Conservation (phyloP, 2,888 invertebrate genomes). For the Drosophila affinis region DNA sequence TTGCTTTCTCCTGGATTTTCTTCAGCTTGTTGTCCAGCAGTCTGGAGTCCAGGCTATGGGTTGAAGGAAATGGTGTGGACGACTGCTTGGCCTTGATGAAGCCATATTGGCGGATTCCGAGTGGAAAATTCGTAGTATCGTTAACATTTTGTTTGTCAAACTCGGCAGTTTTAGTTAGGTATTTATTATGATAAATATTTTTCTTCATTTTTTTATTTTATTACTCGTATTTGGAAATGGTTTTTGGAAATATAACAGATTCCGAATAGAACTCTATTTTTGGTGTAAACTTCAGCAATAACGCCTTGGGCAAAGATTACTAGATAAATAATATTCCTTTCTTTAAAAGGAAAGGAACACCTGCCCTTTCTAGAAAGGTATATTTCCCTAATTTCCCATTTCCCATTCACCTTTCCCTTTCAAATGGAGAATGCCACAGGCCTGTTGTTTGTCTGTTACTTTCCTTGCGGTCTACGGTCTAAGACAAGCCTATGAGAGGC, state of each 20-base stretch:
- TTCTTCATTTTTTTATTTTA: background rate
- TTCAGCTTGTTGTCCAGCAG: conserved; percentile 22
- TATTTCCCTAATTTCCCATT: background rate
- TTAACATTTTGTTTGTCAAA: conserved; percentile 15
- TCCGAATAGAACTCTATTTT: background rate
- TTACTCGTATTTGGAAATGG: background rate
- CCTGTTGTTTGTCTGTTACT: too few relatives aligned
- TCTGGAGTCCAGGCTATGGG: conserved; percentile 7
- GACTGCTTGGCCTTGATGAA: conserved; percentile 35
- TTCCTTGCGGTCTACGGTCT: too few relatives aligned
- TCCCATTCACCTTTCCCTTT: background rate
- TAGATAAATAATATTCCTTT: background rate
- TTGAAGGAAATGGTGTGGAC: conserved; percentile 42
- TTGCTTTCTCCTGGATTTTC: background rate
- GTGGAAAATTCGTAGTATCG: conserved; percentile 8
- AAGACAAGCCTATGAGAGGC: conserved; percentile 35
- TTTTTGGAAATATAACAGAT: too few relatives aligned
- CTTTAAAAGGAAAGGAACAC: background rate
- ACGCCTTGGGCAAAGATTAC: background rate
- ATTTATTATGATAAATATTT: background rate
- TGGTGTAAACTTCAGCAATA: background rate
- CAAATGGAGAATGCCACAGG: background rate
- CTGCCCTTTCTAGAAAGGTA: background rate
- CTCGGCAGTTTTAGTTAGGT: background rate
- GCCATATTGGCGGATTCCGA: conserved; percentile 45